phyloP scores from a whole-genome alignment of 2,888 invertebrate genomes.

The Ophraella communa region DNA sequence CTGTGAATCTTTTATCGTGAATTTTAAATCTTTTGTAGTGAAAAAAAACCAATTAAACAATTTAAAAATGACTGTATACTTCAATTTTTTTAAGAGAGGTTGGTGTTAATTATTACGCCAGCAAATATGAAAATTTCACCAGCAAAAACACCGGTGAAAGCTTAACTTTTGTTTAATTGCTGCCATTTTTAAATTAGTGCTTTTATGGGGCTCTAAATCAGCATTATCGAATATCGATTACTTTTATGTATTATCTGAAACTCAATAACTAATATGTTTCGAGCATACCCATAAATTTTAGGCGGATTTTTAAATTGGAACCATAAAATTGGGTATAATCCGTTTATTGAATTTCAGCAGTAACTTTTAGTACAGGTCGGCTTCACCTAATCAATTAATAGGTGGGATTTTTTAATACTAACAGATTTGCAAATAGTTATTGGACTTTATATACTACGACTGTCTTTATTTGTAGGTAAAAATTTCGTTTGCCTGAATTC shows the following conservation, averaged over 20 bases:
- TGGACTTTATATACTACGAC: no score
- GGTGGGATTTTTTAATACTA: not conserved
- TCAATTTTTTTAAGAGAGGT: no score
- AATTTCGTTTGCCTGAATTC: no score
- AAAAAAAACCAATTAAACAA: no score
- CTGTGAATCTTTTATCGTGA: no score
- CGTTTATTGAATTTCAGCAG: conserved; percentile 27
- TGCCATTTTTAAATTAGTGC: conserved; percentile 36
- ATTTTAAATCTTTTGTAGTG: no score
- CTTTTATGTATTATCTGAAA: conserved; percentile 27
- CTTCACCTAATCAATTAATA: not conserved
- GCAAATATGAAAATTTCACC: no score
- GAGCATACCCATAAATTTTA: conserved; percentile 36
- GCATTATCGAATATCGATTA: conserved; percentile 35
- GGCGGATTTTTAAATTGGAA: conserved; percentile 33
- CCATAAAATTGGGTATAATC: conserved; percentile 18
- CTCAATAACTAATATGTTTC: conserved; percentile 21
- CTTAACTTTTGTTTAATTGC: not conserved
- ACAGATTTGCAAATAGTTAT: no score
- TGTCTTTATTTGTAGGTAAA: no score
- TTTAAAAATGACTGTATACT: no score
- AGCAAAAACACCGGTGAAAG: not conserved
- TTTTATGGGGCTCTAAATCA: conserved; percentile 40
- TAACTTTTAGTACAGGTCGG: not conserved
- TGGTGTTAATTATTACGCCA: no score